Conservation (phyloP, 2,113 vertebrate species). For the Nyctereutes procyonoides region DNA sequence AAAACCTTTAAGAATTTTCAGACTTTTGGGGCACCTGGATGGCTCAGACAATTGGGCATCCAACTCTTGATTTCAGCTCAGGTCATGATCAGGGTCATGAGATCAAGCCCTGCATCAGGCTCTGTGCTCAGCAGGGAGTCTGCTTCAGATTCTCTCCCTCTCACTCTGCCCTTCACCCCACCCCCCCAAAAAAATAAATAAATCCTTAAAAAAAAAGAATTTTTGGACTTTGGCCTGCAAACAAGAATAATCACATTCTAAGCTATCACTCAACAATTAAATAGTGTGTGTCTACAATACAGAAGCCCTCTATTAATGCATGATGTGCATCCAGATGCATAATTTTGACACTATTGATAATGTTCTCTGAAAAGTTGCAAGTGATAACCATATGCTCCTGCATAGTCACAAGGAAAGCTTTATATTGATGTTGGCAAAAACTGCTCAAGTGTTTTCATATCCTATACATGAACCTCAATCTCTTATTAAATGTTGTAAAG, state of each 20-base stretch:
- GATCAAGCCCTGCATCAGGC: too few species aligned
- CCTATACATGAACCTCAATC: not conserved
- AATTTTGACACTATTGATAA: not conserved
- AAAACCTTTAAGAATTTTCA: not conserved
- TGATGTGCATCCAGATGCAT: not conserved
- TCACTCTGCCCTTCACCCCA: too few species aligned
- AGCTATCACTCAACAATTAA: not conserved
- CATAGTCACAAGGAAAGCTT: not conserved
- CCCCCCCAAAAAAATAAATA: too few species aligned
- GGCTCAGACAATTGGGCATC: too few species aligned
- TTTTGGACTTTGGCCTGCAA: not conserved
- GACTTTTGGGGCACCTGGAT: not conserved
- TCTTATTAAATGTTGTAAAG: not conserved
- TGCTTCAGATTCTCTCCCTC: too few species aligned
- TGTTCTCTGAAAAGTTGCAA: not conserved
- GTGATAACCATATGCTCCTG: not conserved
- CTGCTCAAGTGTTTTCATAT: not conserved
- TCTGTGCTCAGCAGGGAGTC: too few species aligned
- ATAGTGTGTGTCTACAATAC: not conserved
- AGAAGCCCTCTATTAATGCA: not conserved
- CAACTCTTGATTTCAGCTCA: too few species aligned
- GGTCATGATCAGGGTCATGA: too few species aligned
- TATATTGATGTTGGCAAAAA: not conserved
- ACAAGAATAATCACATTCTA: not conserved
- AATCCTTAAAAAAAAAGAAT: too few species aligned